Percentiles rank a stretch among this genome's conserved stretches.
phyloP scores from a whole-genome alignment of 53 echinoderm and acorn worm genomes.

The Crossaster papposus region DNA sequence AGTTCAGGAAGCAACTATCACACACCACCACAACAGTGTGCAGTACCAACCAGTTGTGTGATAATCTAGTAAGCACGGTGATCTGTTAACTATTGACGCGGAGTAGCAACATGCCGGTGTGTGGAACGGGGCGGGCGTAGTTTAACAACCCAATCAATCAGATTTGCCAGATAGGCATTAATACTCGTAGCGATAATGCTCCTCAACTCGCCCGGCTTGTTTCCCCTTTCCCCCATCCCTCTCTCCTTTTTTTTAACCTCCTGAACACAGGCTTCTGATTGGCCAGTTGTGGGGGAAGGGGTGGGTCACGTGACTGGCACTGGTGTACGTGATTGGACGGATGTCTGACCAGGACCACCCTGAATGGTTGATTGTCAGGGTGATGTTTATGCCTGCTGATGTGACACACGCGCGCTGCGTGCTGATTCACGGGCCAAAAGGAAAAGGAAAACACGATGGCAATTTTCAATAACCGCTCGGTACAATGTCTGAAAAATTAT shows the following conservation, averaged over 20 bases:
- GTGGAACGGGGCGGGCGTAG: slow-evolving; percentile 47
- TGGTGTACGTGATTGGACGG: slow-evolving; percentile 16
- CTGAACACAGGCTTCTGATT: slow-evolving; percentile 5
- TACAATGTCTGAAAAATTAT: neutral
- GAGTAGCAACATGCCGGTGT: slow-evolving; percentile 8
- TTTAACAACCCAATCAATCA: slow-evolving; percentile 56
- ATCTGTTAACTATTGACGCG: slow-evolving; percentile 40
- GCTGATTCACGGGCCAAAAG: neutral
- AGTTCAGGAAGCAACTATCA: neutral
- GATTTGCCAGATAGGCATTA: slow-evolving; percentile 35
- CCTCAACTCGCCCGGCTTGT: neutral
- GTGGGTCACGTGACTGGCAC: slow-evolving; percentile 41
- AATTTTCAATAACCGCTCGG: neutral
- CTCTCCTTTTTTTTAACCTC: neutral
- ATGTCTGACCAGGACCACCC: slow-evolving; percentile 23
- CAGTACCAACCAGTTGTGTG: slow-evolving; percentile 39
- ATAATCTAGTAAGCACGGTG: neutral
- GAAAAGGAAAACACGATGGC: neutral
- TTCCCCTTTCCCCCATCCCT: neutral
- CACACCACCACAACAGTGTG: slow-evolving; percentile 1
- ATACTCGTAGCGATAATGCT: slow-evolving; percentile 30
- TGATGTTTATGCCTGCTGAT: neutral
- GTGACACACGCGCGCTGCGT: neutral
- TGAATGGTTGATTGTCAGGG: slow-evolving; percentile 6
- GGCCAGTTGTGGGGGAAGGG: slow-evolving; percentile 21